Conservation (phyloP, 2,888 invertebrate genomes). For the Drosophila formosana region DNA sequence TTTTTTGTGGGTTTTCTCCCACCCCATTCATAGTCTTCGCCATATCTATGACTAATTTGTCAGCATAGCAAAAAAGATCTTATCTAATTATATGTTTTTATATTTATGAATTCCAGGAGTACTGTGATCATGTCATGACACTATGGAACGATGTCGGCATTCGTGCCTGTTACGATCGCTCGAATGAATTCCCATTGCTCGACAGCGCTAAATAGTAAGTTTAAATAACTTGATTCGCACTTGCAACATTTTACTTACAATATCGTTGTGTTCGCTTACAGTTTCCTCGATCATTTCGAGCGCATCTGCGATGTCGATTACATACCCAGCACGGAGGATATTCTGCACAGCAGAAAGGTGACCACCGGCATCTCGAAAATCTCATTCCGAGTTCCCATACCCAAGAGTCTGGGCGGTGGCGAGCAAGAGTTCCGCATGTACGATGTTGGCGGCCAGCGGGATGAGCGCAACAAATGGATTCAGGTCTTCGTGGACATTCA, state of each 20-base stretch:
- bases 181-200: constrained; percentile 92
- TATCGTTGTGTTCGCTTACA: constrained; percentile 83
- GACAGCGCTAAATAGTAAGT: constrained; percentile 94
- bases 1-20: constrained; percentile 22
- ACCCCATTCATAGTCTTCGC: constrained; percentile 12
- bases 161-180: constrained; percentile 89
- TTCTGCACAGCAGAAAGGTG: constrained; percentile 90
- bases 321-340: constrained; percentile 91
- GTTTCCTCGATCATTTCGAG: constrained; percentile 91
- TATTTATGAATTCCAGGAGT: constrained; percentile 87
- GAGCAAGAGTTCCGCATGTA: constrained; percentile 92
- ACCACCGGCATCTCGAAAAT: constrained; percentile 91
- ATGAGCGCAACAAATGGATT: constrained; percentile 94
- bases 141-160: constrained; percentile 91
- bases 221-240: accelerated
- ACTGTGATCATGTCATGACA: constrained; percentile 88
- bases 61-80: constrained; percentile 16
- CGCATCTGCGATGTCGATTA: constrained; percentile 88
- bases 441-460: constrained; percentile 94
- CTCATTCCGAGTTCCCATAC: constrained; percentile 90
- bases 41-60: constrained; percentile 45
- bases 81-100: constrained; percentile 13
- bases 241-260: background rate
- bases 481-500: constrained; percentile 93
- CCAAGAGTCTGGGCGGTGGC: constrained; percentile 90